Evolutionary conservation across 1,140 invertebrate genomes (phyloP), one percentile per base, ranked within the genome.

Genomic region (Saccostrea glomerata): DNA sequence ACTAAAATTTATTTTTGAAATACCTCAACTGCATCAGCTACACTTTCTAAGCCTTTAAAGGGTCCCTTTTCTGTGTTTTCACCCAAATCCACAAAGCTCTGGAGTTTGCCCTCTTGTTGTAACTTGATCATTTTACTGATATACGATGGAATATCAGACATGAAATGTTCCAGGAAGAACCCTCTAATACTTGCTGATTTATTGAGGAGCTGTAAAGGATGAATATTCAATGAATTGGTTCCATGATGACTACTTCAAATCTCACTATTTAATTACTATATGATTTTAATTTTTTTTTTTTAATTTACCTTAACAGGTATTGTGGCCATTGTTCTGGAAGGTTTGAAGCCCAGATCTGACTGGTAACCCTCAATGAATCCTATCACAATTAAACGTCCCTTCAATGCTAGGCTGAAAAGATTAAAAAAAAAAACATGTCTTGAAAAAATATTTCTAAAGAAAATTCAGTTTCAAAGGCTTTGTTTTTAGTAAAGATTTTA

Each of bases 311-410:
- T 91, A 54, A 87, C 85, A 63, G 92, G 92, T 40, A 93, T 84
- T 36, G 92, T 91, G 23, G 91, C 89, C 82, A 91, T 88, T 40
- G 87, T 88, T 40, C 87, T 90, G 55, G 91, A 89, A 23, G 91
- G 87, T 30, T 86, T 89, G 77, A 92, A 92, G 15, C 92, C 91
- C 56, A 82, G 85, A 15, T 91, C 89, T 23, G 87, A 89, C 58
- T 92, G 91, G 73, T 95, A 95, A 11, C 93, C 93, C 25, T 91
- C 89, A 17, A 94, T 94, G 58, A 89, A 92, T 11, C 94, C 94
- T 82, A 95, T 93, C 12, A 94, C 89, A 25, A 95, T 90, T 12
- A 95, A 86, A 25, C 94, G 87, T 30, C 94, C 94, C 66, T 91
- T 90, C 12, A 89, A 30, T 23, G 93, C 92, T 25, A 95, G 89